Conservation (phyloP, 2,888 invertebrate genomes). For the Mesoligia furuncula region DNA sequence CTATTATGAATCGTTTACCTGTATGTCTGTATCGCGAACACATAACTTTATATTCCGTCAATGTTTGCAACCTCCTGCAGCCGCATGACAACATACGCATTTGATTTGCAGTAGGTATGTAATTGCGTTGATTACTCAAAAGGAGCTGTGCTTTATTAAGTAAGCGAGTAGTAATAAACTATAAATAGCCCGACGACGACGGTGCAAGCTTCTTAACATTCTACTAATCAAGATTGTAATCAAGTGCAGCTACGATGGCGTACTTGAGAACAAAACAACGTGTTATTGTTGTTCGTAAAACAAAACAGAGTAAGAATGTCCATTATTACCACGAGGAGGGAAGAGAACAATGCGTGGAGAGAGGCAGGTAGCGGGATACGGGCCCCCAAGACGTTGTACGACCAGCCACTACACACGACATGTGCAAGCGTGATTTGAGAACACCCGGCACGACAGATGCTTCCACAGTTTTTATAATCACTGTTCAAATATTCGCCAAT, state of each 20-base stretch:
- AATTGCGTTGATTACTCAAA: constrained; percentile 71
- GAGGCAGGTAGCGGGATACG: constrained; percentile 87
- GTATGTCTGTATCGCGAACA: constrained; percentile 73
- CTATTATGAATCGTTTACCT: constrained; percentile 78
- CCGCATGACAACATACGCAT: constrained; percentile 70
- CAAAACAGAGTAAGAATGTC: constrained; percentile 84
- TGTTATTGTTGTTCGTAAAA: constrained; percentile 81
- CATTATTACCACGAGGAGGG: constrained; percentile 76
- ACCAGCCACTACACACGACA: constrained; percentile 72
- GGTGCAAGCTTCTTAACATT: constrained; percentile 68
- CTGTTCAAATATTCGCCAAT: constrained; percentile 65
- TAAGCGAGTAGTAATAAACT: constrained; percentile 53
- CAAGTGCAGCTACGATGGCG: constrained; percentile 76
- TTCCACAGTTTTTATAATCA: constrained; percentile 58
- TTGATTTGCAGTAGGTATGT: constrained; percentile 65
- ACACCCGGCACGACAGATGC: constrained; percentile 83
- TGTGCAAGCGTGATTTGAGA: constrained; percentile 78
- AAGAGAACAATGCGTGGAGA: constrained; percentile 78
- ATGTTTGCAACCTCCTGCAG: constrained; percentile 70
- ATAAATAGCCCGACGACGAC: constrained; percentile 54
- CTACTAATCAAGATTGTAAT: constrained; percentile 58
- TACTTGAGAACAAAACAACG: constrained; percentile 76
- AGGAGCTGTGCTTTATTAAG: constrained; percentile 62
- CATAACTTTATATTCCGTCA: constrained; percentile 73
- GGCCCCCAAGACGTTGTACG: constrained; percentile 77